phyloP scores from a whole-genome alignment of 2,888 invertebrate species.

The Drosophila crucigera region DNA sequence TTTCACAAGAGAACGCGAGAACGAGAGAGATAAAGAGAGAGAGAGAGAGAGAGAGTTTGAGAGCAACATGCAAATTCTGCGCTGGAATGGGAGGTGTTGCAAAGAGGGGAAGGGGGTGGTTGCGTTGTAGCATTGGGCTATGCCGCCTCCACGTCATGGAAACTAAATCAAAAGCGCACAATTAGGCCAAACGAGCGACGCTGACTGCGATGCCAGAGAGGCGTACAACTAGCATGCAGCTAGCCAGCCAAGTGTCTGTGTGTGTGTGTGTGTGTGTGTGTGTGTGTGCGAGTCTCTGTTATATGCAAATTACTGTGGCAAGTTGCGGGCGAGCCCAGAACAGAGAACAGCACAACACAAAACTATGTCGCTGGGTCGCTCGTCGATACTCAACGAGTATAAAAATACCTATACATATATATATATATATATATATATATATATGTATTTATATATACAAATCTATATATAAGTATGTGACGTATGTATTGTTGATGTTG shows the following conservation, averaged over 20 bases:
- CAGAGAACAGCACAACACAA: slow-evolving; percentile 36
- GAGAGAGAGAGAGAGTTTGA: slow-evolving; percentile 11
- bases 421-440: slow-evolving; percentile 1
- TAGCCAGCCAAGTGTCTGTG: slow-evolving; percentile 16
- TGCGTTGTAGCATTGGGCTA: slow-evolving; percentile 7
- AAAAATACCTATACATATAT: neutral
- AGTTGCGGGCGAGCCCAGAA: slow-evolving; percentile 55
- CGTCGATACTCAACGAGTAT: slow-evolving; percentile 35
- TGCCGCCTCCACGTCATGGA: slow-evolving; percentile 57
- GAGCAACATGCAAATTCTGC: slow-evolving; percentile 40
- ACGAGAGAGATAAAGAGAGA: slow-evolving; percentile 1
- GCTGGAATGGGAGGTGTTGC: slow-evolving; percentile 26
- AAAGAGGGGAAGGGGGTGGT: neutral
- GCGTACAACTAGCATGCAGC: slow-evolving; percentile 48
- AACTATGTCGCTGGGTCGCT: slow-evolving; percentile 77
- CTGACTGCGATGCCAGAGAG: slow-evolving; percentile 30
- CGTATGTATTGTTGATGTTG: slow-evolving; percentile 1
- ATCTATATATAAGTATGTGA: neutral
- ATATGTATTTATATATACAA: slow-evolving; percentile 9
- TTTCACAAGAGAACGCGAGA: slow-evolving; percentile 18
- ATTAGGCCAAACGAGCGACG: slow-evolving; percentile 76
- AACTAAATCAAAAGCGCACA: slow-evolving; percentile 75
- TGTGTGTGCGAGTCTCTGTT: slow-evolving; percentile 31
- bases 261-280: slow-evolving; percentile 17
- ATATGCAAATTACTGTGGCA: slow-evolving; percentile 73